Evolutionary conservation across 2,888 invertebrate genomes (phyloP).

Genomic region (Sminthurides aquaticus): DNA sequence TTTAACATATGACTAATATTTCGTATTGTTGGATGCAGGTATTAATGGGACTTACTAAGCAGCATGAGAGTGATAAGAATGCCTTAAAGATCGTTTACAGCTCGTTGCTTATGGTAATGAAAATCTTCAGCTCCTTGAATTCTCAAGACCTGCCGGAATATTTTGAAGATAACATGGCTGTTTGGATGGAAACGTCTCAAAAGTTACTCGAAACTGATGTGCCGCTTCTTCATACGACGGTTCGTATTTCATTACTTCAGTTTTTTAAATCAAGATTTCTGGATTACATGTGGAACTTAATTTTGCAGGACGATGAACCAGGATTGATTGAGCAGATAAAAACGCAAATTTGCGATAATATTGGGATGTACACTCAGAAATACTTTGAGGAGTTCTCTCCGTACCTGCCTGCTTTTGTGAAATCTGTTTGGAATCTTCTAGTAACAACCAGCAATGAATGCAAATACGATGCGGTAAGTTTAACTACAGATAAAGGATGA

Average conservation of each 20-base stretch:
- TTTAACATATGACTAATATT: background rate
- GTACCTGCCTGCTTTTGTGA: slow-evolving; percentile 85
- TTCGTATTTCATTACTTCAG: slow-evolving; percentile 45
- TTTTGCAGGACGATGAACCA: slow-evolving; percentile 71
- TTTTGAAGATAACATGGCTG: slow-evolving; percentile 94
- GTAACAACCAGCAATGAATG: slow-evolving; percentile 74
- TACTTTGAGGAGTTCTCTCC: slow-evolving; percentile 95
- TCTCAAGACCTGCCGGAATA: slow-evolving; percentile 97
- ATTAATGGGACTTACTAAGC: slow-evolving; percentile 71
- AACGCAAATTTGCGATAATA: slow-evolving; percentile 93
- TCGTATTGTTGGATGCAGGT: slow-evolving; percentile 63
- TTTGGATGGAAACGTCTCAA: slow-evolving; percentile 90
- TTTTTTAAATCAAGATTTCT: slow-evolving; percentile 1
- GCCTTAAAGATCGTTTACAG: slow-evolving; percentile 80
- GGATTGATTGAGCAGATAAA: slow-evolving; percentile 84
- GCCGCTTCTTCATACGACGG: slow-evolving; percentile 61
- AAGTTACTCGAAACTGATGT: slow-evolving; percentile 71
- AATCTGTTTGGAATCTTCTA: slow-evolving; percentile 84
- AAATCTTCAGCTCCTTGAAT: slow-evolving; percentile 95
- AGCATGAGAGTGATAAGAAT: slow-evolving; percentile 68
- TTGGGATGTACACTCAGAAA: slow-evolving; percentile 88
- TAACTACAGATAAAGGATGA: background rate
- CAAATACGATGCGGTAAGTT: slow-evolving; percentile 78
- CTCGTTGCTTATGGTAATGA: slow-evolving; percentile 78
- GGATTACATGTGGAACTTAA: background rate